Evolutionary conservation across 64 coral and sea anemone species (phyloP).

Genomic region (Astreopora myriophthalma): DNA sequence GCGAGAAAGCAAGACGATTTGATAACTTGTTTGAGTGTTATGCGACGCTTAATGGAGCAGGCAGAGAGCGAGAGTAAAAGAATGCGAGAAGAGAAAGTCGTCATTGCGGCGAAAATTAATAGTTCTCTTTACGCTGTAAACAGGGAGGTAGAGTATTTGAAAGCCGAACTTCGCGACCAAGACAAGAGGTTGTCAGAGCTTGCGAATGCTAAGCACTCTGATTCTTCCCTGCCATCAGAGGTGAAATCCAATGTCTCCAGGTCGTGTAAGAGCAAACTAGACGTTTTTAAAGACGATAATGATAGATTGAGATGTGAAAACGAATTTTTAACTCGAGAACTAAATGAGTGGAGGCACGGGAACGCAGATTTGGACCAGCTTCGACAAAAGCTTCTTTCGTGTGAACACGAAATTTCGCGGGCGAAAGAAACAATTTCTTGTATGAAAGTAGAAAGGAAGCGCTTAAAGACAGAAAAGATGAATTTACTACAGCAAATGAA

Average conservation of each 20-base stretch:
- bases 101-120: conserved; percentile 93
- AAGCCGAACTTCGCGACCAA: conserved; percentile 93
- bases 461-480: conserved; percentile 89
- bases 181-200: conserved; percentile 88
- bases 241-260: background rate
- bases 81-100: conserved; percentile 92
- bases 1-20: conserved; percentile 94
- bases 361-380: conserved; percentile 81
- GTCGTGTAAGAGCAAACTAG: conserved; percentile 48
- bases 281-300: conserved; percentile 81
- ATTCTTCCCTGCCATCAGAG: conserved; percentile 18
- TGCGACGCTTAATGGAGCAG: conserved; percentile 97
- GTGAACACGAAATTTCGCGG: conserved; percentile 92
- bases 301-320: conserved; percentile 88
- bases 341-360: conserved; percentile 79
- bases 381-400: conserved; percentile 80
- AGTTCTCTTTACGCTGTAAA: conserved; percentile 92
- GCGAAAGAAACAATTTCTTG: conserved; percentile 94
- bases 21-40: conserved; percentile 88
- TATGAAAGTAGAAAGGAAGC: conserved; percentile 95
- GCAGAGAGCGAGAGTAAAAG: conserved; percentile 93
- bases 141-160: conserved; percentile 94
- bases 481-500: conserved; percentile 92
- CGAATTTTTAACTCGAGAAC: conserved; percentile 72
- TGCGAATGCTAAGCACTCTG: conserved; percentile 6